A percentile compares a stretch with the other conserved stretches of the same genome.
These are phyloP conservation scores for Oryzias dopingdopingensis DNA, from an alignment of 2,797 vertebrate genomes.

Conservation along the genomic window DNA sequence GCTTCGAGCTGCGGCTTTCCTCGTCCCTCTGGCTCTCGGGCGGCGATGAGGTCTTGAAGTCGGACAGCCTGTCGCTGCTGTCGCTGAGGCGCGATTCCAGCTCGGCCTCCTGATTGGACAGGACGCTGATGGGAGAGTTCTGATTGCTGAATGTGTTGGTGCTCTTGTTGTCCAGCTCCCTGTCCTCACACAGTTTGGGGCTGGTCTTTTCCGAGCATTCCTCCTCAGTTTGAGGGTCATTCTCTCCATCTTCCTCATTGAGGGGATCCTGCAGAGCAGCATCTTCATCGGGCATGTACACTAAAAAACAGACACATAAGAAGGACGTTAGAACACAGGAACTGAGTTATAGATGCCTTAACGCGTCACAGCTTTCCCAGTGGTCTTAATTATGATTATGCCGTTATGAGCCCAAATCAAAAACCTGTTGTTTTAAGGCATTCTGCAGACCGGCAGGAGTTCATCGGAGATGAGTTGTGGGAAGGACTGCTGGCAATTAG, in stretches of 20 bases:
- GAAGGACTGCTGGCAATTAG: no score
- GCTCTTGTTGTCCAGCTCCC: constrained; percentile 88
- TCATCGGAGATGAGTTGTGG: no score
- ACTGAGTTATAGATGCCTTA: no score
- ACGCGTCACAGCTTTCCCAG: no score
- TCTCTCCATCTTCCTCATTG: constrained; percentile 88
- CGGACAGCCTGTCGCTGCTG: constrained; percentile 89
- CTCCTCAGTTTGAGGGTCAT: constrained; percentile 85
- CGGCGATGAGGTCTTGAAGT: constrained; percentile 87
- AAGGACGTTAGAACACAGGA: constrained; percentile 9
- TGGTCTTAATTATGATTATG: no score
- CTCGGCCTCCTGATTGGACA: constrained; percentile 93
- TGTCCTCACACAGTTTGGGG: constrained; percentile 88
- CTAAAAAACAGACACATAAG: constrained; percentile 64
- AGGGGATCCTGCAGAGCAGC: constrained; percentile 81
- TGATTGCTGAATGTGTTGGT: constrained; percentile 88
- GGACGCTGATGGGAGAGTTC: constrained; percentile 92
- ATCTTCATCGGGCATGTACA: constrained; percentile 93
- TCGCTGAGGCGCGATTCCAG: constrained; percentile 93
- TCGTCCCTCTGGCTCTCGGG: constrained; percentile 80
- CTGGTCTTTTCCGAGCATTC: constrained; percentile 88
- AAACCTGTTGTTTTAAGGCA: no score
- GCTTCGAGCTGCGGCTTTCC: constrained; percentile 77
- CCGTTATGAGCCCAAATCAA: no score
- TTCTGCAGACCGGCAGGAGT: no score